Evolutionary conservation across 1,140 invertebrate species (phyloP).

Genomic region (Cyrtorhinus lividipennis): DNA sequence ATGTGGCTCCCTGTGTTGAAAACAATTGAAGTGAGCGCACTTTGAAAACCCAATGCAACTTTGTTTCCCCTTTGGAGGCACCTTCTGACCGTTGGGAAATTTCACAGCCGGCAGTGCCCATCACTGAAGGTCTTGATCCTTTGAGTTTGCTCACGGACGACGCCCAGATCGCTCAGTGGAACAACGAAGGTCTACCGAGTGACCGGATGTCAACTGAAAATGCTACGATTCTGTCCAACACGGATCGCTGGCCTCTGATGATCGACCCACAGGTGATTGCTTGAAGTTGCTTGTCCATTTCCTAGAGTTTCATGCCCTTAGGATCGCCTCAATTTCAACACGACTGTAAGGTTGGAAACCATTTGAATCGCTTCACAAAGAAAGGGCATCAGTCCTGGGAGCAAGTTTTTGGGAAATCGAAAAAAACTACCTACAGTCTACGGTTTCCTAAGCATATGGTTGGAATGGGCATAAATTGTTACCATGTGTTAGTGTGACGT

Average conservation of each 20-base stretch:
- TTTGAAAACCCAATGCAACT: not conserved
- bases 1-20: slow-evolving; percentile 71
- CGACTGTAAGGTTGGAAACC: not conserved
- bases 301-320: not conserved
- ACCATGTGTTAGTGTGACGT: too few relatives aligned
- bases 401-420: too few relatives aligned
- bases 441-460: too few relatives aligned
- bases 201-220: slow-evolving; percentile 96
- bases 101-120: slow-evolving; percentile 55
- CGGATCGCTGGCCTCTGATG: slow-evolving; percentile 93
- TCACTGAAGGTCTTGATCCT: slow-evolving; percentile 76
- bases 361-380: too few relatives aligned
- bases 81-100: not conserved
- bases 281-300: slow-evolving; percentile 23
- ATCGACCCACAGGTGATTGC: slow-evolving; percentile 74
- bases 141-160: slow-evolving; percentile 79
- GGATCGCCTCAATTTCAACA: too few relatives aligned
- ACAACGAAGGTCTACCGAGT: slow-evolving; percentile 87
- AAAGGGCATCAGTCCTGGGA: too few relatives aligned
- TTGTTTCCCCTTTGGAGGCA: not conserved
- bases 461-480: too few relatives aligned
- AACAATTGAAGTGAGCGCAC: slow-evolving; percentile 44
- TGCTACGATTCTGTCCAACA: slow-evolving; percentile 84
- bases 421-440: too few relatives aligned
- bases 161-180: slow-evolving; percentile 86